Conservation (phyloP, 2,797 vertebrate genomes). For the Lagodon rhomboides region DNA sequence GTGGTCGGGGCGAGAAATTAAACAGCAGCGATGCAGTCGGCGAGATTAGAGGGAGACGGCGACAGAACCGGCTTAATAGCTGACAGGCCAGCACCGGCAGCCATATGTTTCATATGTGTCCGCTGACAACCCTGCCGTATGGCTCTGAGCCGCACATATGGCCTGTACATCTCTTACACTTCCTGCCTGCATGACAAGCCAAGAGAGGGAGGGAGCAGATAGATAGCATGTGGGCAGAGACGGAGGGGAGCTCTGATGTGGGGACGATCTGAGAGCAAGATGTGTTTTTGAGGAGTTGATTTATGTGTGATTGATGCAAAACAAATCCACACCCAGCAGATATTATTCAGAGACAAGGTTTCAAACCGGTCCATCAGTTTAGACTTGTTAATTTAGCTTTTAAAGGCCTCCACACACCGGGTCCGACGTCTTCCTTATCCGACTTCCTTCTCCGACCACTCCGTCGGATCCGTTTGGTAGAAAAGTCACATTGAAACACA, state of each 20-base stretch:
- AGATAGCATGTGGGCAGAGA: conserved; percentile 23
- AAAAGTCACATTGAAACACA: too few relatives aligned
- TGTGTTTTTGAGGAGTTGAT: neutral
- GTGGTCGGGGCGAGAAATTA: conserved; percentile 31
- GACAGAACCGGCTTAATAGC: conserved; percentile 44
- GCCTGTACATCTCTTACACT: conserved; percentile 42
- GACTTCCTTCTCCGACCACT: too few relatives aligned
- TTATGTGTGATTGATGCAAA: conserved; percentile 9
- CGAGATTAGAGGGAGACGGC: conserved; percentile 50
- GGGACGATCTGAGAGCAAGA: conserved; percentile 7
- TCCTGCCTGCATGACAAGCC: conserved; percentile 44
- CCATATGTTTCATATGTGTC: conserved; percentile 66
- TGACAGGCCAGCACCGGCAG: conserved; percentile 54
- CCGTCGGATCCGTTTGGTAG: too few relatives aligned
- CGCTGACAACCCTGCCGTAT: conserved; percentile 31
- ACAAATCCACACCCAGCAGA: conserved; percentile 8
- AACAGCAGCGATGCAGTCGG: conserved; percentile 8
- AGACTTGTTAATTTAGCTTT: neutral
- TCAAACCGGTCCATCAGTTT: neutral
- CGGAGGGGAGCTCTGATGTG: conserved; percentile 26
- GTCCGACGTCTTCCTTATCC: too few relatives aligned
- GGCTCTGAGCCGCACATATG: conserved; percentile 56
- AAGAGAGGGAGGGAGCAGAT: neutral
- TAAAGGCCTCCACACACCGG: too few relatives aligned
- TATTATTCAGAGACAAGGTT: neutral